phyloP scores from a whole-genome alignment of 2,888 invertebrate species.

The Myopa testacea region DNA sequence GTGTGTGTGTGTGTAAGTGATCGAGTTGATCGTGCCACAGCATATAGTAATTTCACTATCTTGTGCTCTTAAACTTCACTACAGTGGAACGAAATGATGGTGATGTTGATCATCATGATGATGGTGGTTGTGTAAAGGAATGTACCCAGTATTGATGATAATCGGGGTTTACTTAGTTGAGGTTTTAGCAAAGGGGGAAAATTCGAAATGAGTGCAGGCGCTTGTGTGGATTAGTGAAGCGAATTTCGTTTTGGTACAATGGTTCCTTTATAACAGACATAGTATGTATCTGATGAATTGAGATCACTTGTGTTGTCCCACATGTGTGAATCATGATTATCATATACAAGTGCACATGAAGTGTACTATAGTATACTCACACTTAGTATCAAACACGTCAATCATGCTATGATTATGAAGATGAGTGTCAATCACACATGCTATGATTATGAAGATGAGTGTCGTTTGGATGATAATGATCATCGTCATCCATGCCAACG shows the following conservation, averaged over 20 bases:
- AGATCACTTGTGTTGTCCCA: neutral
- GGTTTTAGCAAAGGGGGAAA: neutral
- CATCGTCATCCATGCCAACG: too few species aligned
- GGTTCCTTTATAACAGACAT: too few species aligned
- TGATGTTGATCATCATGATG: neutral
- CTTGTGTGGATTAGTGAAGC: neutral
- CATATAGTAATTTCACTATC: neutral
- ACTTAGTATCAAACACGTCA: too few species aligned
- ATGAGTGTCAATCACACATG: too few species aligned
- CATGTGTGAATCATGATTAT: too few species aligned
- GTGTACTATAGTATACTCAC: too few species aligned
- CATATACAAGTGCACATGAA: too few species aligned
- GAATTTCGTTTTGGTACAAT: neutral
- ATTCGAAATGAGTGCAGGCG: neutral
- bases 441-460: too few species aligned
- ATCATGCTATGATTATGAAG: too few species aligned
- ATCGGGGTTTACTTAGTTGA: neutral
- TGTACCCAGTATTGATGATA: neutral
- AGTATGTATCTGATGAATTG: neutral
- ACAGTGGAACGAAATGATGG: slow-evolving; percentile 8
- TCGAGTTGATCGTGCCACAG: neutral
- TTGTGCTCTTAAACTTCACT: slow-evolving; percentile 1
- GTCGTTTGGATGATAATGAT: too few species aligned
- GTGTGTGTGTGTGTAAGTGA: too few species aligned
- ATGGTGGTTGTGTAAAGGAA: neutral